phyloP scores from a whole-genome alignment of 2,113 vertebrate species.

The Empidonax alnorum region DNA sequence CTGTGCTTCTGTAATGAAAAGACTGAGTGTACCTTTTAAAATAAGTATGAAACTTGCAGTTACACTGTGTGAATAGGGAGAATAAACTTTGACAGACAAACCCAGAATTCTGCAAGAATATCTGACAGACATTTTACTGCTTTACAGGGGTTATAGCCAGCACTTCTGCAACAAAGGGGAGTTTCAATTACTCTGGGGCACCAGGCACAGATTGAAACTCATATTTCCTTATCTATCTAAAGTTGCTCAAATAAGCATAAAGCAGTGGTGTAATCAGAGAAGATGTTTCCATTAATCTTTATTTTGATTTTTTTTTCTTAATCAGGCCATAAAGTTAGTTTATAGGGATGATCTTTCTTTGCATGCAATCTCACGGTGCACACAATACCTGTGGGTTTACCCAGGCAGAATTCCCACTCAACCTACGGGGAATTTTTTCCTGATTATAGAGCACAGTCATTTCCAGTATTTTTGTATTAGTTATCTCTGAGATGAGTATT shows the following conservation, averaged over 20 bases:
- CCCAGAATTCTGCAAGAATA: constrained; percentile 5
- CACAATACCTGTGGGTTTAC: constrained; percentile 59
- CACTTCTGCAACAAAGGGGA: constrained; percentile 60
- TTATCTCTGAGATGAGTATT: constrained; percentile 14
- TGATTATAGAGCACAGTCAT: constrained; percentile 30
- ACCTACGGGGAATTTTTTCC: constrained; percentile 13
- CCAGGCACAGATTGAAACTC: constrained; percentile 66
- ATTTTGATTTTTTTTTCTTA: not conserved
- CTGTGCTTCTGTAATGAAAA: not conserved
- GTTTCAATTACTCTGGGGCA: constrained; percentile 62
- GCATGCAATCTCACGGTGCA: not conserved
- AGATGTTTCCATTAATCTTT: constrained; percentile 63
- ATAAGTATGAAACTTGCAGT: not conserved
- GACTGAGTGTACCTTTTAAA: not conserved
- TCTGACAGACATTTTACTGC: not conserved
- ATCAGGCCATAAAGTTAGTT: constrained; percentile 14
- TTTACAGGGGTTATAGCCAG: constrained; percentile 31
- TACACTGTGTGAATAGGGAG: not conserved
- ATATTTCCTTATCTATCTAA: constrained; percentile 64
- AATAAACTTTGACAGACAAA: constrained; percentile 42
- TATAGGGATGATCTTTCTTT: constrained; percentile 3
- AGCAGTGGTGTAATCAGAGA: constrained; percentile 56
- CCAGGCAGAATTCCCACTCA: constrained; percentile 60
- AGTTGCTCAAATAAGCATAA: constrained; percentile 68
- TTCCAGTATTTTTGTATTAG: constrained; percentile 12